Evolutionary conservation across 2,888 invertebrate genomes (phyloP).

Genomic region (Nowickia ferox): DNA sequence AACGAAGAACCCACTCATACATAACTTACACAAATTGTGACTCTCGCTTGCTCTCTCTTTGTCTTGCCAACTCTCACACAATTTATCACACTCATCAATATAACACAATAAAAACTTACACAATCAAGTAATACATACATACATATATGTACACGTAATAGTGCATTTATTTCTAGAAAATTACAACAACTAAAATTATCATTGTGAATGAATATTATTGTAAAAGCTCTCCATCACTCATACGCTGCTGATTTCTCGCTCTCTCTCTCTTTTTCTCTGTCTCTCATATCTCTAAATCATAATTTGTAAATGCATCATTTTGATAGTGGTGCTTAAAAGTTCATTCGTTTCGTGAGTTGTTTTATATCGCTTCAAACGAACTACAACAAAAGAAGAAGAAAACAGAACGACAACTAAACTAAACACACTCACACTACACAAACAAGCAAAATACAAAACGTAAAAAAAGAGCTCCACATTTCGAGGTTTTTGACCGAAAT

Average conservation of each 20-base stretch:
- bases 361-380: constrained; percentile 55
- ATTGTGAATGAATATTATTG: constrained; percentile 51
- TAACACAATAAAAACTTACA: constrained; percentile 26
- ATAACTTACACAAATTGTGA: background rate
- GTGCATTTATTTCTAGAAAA: constrained; percentile 6
- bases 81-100: constrained; percentile 13
- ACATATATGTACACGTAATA: constrained; percentile 10
- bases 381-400: constrained; percentile 2
- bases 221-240: constrained; percentile 39
- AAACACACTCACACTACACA: constrained; percentile 27
- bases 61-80: background rate
- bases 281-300: background rate
- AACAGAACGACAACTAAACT: constrained; percentile 7
- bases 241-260: too few species aligned
- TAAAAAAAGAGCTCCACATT: constrained; percentile 81
- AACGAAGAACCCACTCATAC: constrained; percentile 17
- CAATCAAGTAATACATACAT: background rate
- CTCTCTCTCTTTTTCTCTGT: constrained; percentile 47
- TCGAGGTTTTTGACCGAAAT: constrained; percentile 83
- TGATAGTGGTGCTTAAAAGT: constrained; percentile 37
- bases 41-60: background rate
- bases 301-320: constrained; percentile 54
- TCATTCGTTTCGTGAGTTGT: constrained; percentile 31
- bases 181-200: background rate
- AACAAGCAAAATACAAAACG: constrained; percentile 43